Percentiles rank a stretch among this genome's conserved stretches.
These are phyloP conservation scores for Prenolepis imparis DNA, from an alignment of 2,888 invertebrate species.

Conservation along the genomic window DNA sequence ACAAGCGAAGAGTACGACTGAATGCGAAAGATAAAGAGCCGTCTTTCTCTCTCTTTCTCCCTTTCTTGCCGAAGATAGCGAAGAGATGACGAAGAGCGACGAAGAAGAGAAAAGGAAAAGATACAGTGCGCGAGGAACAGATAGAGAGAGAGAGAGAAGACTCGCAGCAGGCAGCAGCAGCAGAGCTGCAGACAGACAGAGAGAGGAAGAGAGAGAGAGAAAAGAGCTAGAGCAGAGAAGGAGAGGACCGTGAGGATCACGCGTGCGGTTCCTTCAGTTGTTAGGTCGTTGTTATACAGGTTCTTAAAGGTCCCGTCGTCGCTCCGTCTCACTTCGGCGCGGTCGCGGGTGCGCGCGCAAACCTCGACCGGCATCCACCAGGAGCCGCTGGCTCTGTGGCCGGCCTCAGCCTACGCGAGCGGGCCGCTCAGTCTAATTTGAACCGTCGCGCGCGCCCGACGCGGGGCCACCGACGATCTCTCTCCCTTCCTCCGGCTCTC, in stretches of 20 bases:
- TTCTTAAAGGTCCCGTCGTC: constrained; percentile 77
- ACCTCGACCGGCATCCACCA: constrained; percentile 85
- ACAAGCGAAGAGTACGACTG: constrained; percentile 48
- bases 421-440: constrained; percentile 86
- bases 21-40: constrained; percentile 56
- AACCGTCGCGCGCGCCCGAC: constrained; percentile 86
- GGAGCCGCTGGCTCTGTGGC: constrained; percentile 85
- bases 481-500: constrained; percentile 73
- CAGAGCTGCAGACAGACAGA: constrained; percentile 53
- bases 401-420: constrained; percentile 85
- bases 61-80: background rate
- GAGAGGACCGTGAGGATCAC: constrained; percentile 65
- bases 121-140: constrained; percentile 48
- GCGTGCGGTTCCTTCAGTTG: constrained; percentile 77
- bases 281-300: constrained; percentile 79
- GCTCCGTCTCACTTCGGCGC: constrained; percentile 64
- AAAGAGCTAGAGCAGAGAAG: constrained; percentile 35
- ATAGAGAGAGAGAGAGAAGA: constrained; percentile 48
- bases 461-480: constrained; percentile 79
- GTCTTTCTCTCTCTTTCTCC: constrained; percentile 20
- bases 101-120: constrained; percentile 26
- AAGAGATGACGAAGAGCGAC: background rate
- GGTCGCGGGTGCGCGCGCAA: constrained; percentile 83
- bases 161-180: background rate
- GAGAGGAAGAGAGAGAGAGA: background rate